Evolutionary conservation across 1,140 invertebrate genomes (phyloP), one percentile per base, ranked within the genome.

Genomic region (Gryon sp.): DNA sequence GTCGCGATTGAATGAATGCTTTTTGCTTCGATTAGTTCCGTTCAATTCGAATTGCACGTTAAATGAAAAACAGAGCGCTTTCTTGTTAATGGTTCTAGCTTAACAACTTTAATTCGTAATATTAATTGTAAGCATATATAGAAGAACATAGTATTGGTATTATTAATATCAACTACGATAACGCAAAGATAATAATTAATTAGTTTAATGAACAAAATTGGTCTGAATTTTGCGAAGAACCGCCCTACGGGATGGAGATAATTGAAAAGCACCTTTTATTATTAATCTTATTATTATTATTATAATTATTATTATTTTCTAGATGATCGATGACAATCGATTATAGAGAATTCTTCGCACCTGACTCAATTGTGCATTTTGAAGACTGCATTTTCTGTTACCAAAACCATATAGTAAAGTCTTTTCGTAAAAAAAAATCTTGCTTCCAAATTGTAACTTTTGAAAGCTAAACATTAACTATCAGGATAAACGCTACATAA

Each of bases 81-180:
- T 52, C 11, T 45, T 50, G 53, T 69, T 59, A 69, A 69, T 59
- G 48, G 22, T 59, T 43, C 32, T 52, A 69, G 65, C 53, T 68
- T 68, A 68, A 59, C 53, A 69, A 69, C 65, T 8, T 59, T 57
- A 69, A 69, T 26, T 69, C 26, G 65, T 59, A 59, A 50, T 50
- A 59, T 69, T 69, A 59, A 59, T 59, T 12, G 53, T 69, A 69
- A 69, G 40, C 45, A 59, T 69, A 69, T 50, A 24, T 46, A 66
- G 32, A 66, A 66, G 34, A 59, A 69, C 65, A 59, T 59, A 68
- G 52, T 69, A 60, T 60, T 53, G 36, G 32, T 55, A 60, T 69
- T 40, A 66, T 53, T 43, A 28, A 32, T 69, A 52, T 50, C 18
- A 70, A 60, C 66, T 70, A 70, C 12, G 1, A 53, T 70, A 59